A percentile compares a stretch with the other conserved stretches of the same genome.
These are phyloP conservation scores for Prosapia bicincta DNA, from an alignment of 2,888 invertebrate genomes.

Conservation along the genomic window DNA sequence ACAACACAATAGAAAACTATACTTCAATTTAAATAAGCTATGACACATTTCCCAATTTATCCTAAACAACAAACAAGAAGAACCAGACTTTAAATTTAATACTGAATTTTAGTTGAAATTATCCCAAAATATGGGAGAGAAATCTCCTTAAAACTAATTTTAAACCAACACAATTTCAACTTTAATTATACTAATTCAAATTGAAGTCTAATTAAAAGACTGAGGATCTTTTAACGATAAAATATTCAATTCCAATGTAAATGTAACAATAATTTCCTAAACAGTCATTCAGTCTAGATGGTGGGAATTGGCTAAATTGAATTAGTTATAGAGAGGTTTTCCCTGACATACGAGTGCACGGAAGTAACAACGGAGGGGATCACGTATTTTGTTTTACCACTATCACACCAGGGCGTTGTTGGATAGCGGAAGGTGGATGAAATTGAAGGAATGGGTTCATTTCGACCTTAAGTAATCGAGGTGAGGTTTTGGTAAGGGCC, in stretches of 20 bases:
- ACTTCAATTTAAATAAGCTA: background rate
- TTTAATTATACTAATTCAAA: background rate
- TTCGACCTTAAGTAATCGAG: slow-evolving; percentile 43
- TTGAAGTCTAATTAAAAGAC: background rate
- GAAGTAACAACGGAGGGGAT: slow-evolving; percentile 26
- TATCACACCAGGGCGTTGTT: slow-evolving; percentile 84
- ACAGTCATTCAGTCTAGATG: background rate
- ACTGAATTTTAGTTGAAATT: background rate
- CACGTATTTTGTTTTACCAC: slow-evolving; percentile 69
- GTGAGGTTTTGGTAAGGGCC: slow-evolving; percentile 52
- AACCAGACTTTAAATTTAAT: background rate
- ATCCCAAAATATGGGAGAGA: background rate
- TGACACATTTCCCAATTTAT: background rate
- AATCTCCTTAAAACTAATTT: background rate
- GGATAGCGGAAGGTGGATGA: slow-evolving; percentile 52
- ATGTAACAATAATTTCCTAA: background rate
- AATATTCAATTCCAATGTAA: slow-evolving; percentile 1
- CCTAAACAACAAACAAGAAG: background rate
- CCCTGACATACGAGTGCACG: background rate
- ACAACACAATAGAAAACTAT: background rate
- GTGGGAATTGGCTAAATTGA: background rate
- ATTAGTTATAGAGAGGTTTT: background rate
- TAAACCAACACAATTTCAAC: background rate
- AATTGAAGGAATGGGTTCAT: slow-evolving; percentile 62
- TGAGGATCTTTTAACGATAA: background rate